Conservation (phyloP, 2,113 vertebrate species). For the Pomatostomus ruficeps region DNA sequence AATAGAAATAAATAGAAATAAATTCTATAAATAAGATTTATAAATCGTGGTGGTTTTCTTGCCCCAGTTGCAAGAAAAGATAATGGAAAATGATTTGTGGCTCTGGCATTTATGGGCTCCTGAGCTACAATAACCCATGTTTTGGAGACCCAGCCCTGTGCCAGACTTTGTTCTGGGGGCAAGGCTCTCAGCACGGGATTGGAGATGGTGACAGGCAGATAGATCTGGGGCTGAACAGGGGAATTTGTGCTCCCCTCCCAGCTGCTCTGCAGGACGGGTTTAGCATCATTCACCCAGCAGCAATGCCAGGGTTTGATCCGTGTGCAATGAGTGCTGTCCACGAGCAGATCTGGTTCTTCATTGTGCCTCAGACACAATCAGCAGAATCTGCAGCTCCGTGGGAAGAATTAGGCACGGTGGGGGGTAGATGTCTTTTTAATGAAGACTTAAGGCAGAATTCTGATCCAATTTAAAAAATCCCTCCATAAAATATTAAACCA, state of each 20-base stretch:
- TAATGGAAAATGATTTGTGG: neutral
- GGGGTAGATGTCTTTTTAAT: neutral
- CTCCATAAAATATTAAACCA: neutral
- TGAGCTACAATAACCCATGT: neutral
- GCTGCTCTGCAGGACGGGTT: neutral
- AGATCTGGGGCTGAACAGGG: neutral
- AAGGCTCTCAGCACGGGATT: accelerated
- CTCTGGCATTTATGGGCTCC: neutral
- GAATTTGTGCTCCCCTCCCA: neutral
- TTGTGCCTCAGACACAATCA: neutral
- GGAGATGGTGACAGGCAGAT: neutral
- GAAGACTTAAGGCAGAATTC: neutral
- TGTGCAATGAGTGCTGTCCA: neutral
- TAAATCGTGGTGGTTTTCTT: neutral
- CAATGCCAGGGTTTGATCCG: neutral
- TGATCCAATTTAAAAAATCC: neutral
- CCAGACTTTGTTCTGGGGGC: accelerated
- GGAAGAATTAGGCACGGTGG: neutral
- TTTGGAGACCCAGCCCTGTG: neutral
- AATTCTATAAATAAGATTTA: too few relatives aligned
- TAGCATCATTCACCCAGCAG: neutral
- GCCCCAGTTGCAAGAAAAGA: neutral
- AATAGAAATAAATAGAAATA: too few relatives aligned
- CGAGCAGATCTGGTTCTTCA: neutral
- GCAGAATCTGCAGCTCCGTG: neutral